phyloP scores from a whole-genome alignment of 2,797 vertebrate genomes.

The Acanthis flammea region DNA sequence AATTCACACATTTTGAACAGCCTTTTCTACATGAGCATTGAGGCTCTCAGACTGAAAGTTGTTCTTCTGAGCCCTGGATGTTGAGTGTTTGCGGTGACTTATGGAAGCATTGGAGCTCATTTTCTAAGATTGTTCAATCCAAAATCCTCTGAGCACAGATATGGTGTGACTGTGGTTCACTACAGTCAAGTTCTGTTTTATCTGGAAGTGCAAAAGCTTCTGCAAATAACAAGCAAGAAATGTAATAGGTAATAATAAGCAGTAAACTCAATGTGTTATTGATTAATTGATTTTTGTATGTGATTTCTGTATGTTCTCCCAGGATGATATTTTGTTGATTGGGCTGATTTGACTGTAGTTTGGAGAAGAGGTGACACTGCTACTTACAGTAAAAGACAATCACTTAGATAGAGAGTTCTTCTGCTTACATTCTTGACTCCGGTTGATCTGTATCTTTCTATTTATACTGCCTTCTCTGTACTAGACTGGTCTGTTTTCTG shows the following conservation, averaged over 20 bases:
- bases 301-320: slow-evolving; percentile 22
- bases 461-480: not conserved
- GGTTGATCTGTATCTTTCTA: not conserved
- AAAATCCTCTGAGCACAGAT: not conserved
- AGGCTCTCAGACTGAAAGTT: not conserved
- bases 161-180: not conserved
- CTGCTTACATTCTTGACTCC: not conserved
- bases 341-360: slow-evolving; percentile 8
- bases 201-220: not conserved
- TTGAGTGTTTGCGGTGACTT: not conserved
- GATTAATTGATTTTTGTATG: not conserved
- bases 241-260: not conserved
- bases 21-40: not conserved
- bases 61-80: not conserved
- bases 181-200: not conserved
- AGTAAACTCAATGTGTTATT: not conserved
- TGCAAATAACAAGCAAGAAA: not conserved
- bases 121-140: not conserved
- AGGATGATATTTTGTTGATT: slow-evolving; percentile 17
- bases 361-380: not conserved
- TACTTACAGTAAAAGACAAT: not conserved
- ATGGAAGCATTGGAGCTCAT: not conserved
- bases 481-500: not conserved
- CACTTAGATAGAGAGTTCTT: not conserved
- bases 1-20: not conserved